phyloP scores from a whole-genome alignment of 2,888 invertebrate genomes.

The Adelognathus sp. region DNA sequence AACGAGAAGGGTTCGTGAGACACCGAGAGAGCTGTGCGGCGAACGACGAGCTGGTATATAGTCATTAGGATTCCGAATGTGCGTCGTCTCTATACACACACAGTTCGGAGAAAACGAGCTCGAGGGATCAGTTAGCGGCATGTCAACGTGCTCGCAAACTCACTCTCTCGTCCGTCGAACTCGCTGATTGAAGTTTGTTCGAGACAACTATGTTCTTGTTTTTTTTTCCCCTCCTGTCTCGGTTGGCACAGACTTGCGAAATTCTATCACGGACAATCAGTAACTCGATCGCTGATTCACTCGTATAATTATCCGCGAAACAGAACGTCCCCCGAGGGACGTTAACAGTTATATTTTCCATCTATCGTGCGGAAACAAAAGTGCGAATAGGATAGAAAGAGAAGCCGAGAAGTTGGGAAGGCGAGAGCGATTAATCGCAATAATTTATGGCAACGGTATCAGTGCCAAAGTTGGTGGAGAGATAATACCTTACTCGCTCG shows the following conservation, averaged over 20 bases:
- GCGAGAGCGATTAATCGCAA: constrained; percentile 16
- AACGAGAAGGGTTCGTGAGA: constrained; percentile 33
- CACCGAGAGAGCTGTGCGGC: background rate
- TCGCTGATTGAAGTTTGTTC: constrained; percentile 56
- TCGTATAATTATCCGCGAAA: constrained; percentile 6
- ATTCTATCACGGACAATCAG: background rate
- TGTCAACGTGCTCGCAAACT: constrained; percentile 49
- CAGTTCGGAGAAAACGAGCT: background rate
- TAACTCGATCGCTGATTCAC: constrained; percentile 17
- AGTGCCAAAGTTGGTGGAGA: constrained; percentile 44
- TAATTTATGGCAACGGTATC: constrained; percentile 42
- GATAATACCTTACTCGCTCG: constrained; percentile 33
- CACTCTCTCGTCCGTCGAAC: background rate
- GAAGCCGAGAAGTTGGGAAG: background rate
- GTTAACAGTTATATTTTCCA: background rate
- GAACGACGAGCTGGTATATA: constrained; percentile 4
- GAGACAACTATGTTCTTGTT: constrained; percentile 12
- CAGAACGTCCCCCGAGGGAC: background rate
- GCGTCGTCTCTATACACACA: constrained; percentile 37
- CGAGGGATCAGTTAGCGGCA: constrained; percentile 53
- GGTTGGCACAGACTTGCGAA: background rate
- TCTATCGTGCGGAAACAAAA: constrained; percentile 11
- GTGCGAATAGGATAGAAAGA: constrained; percentile 1
- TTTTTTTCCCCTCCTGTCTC: background rate
- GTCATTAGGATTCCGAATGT: constrained; percentile 59